These are phyloP conservation scores for Microhierax caerulescens DNA, from an alignment of 2,797 vertebrate genomes.

Conservation along the genomic window DNA sequence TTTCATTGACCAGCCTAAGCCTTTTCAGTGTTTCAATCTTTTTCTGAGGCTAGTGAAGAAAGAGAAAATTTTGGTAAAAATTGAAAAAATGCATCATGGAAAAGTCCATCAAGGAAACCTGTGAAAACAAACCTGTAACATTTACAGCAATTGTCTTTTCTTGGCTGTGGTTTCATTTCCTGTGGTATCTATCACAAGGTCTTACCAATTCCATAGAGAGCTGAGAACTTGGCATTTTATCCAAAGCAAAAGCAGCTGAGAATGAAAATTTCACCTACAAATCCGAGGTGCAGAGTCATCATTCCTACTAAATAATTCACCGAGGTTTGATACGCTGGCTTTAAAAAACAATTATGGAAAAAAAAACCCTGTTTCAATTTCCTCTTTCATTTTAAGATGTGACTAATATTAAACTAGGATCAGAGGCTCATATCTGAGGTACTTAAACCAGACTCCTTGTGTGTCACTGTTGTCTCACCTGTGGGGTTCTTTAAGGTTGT, in stretches of 20 bases:
- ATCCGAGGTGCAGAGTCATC: slow-evolving; percentile 51
- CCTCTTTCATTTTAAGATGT: slow-evolving; percentile 45
- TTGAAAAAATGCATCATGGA: not conserved
- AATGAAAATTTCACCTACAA: slow-evolving; percentile 60
- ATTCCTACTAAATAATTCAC: slow-evolving; percentile 54
- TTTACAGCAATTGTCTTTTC: slow-evolving; percentile 1
- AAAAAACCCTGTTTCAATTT: slow-evolving; percentile 50
- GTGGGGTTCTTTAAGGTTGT: not conserved
- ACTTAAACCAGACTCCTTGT: not conserved
- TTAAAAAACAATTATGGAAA: slow-evolving; percentile 47
- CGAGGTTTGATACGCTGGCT: slow-evolving; percentile 33
- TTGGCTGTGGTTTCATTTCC: slow-evolving; percentile 32
- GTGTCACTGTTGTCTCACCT: not conserved
- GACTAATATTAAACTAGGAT: slow-evolving; percentile 52
- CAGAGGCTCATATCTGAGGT: slow-evolving; percentile 5
- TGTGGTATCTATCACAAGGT: not conserved
- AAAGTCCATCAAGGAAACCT: not conserved
- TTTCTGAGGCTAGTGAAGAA: not conserved
- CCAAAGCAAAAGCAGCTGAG: slow-evolving; percentile 36
- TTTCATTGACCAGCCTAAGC: not conserved
- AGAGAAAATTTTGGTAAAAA: not conserved
- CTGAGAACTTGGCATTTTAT: slow-evolving; percentile 34
- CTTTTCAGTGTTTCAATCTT: not conserved
- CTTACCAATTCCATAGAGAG: slow-evolving; percentile 39
- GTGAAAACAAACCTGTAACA: not conserved